Percentiles rank a stretch among this genome's conserved stretches.
Evolutionary conservation across 2,113 vertebrate genomes (phyloP).

Genomic region (Istiophorus platypterus): DNA sequence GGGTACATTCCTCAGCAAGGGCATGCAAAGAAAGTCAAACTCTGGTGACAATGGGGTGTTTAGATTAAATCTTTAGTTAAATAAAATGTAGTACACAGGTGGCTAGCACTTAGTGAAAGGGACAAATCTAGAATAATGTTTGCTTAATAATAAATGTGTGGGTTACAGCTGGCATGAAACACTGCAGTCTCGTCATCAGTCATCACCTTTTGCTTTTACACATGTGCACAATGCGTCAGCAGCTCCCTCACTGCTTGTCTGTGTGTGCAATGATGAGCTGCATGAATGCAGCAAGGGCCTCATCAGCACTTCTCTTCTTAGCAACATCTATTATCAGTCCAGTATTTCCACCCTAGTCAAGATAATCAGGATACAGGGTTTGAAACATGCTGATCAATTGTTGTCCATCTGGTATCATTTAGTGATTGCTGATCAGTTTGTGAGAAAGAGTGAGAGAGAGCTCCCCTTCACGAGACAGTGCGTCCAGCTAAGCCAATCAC

Average conservation of each 20-base stretch:
- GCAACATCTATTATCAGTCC: conserved; percentile 12
- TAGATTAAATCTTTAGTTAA: conserved; percentile 17
- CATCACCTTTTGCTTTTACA: conserved; percentile 45
- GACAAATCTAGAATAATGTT: neutral
- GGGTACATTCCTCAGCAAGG: conserved; percentile 50
- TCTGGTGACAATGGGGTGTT: conserved; percentile 6
- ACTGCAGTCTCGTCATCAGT: conserved; percentile 42
- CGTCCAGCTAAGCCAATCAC: neutral
- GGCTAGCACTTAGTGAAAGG: neutral
- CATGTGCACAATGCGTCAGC: conserved; percentile 53
- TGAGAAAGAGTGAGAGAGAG: neutral
- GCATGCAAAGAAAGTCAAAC: conserved; percentile 47
- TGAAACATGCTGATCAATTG: conserved; percentile 23
- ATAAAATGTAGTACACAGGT: conserved; percentile 14
- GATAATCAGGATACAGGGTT: neutral
- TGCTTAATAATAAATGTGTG: neutral
- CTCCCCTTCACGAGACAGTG: neutral
- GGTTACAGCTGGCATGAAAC: neutral
- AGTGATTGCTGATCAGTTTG: conserved; percentile 16
- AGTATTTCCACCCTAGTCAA: conserved; percentile 14
- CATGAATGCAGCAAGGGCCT: conserved; percentile 19
- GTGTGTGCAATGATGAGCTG: conserved; percentile 8
- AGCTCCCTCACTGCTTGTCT: conserved; percentile 20
- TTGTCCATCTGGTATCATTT: neutral
- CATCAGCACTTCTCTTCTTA: conserved; percentile 60